Evolutionary conservation across 2,113 vertebrate species (phyloP), one percentile per base, ranked within the genome.

Genomic region (Calyptommatus sinebrachiatus): DNA sequence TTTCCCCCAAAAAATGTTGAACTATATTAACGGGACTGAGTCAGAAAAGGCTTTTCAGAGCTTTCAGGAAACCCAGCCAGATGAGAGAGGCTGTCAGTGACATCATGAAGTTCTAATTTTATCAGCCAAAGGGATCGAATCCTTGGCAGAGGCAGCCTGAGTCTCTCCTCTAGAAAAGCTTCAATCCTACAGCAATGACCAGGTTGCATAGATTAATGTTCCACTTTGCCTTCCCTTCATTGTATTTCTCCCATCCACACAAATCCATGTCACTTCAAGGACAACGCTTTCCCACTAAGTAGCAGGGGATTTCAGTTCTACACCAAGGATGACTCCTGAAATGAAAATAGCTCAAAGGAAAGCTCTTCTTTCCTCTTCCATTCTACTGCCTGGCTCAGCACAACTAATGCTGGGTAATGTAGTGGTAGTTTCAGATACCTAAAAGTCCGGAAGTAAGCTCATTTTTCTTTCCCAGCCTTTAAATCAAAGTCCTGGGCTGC

Each of bases 101-200:
- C 87, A 88, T 80, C 87, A 90, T 84, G 85, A 88, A 84, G 7
- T 77, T 86, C 86, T 92, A 91, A 90, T 92, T 91, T 91, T 91
- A 91, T 73, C 16, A 50, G 26, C 89, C 87, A 86, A 90, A 82
- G 84, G 85, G 16, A 71, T 8, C 81, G 0, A 3, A 72, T 1
- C 73, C 48, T 0, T n/a, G 12, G 67, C 77, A 87, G 79, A 57
- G 83, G 74, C 83, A 85, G 85, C 50, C 73, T 57, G 79, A 71
- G 48, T 73, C 82, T 85, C 83, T 76, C 71, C 84, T 50, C 76
- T 18, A 0, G 7, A 77, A 60, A 48, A 12, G 69, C 73, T 11
- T 0, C 73, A 71, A 0, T 69, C 78, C 79, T 46, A 0, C 9
- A 2, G 0, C 0, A 1, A 48, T 84, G 74, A 84, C 57, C 8